A percentile compares a stretch with the other conserved stretches of the same genome.
Conservation (phyloP, 2,888 invertebrate species). For the Drosophila buzzatii region DNA sequence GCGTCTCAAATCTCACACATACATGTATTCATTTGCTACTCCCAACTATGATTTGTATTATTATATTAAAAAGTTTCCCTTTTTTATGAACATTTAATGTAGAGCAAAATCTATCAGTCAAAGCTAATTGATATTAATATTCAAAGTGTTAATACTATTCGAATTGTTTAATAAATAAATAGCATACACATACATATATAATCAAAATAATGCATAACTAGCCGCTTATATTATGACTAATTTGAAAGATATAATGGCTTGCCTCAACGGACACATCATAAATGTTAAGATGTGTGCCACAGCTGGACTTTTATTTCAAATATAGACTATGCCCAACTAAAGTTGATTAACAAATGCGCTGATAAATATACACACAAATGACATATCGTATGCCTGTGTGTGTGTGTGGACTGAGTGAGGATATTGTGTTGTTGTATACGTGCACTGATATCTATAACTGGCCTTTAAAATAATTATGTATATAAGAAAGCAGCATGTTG, state of each 20-base stretch:
- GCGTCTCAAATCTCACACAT: conserved; percentile 68
- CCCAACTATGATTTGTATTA: conserved; percentile 51
- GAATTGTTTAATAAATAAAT: conserved; percentile 77
- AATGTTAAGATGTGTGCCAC: background rate
- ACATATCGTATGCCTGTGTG: background rate
- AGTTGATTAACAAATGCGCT: conserved; percentile 25
- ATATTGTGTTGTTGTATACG: background rate
- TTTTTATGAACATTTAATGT: conserved; percentile 28
- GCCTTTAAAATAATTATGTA: background rate
- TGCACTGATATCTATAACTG: conserved; percentile 3
- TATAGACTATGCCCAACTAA: conserved; percentile 1
- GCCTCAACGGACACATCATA: background rate
- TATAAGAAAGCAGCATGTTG: too few species aligned
- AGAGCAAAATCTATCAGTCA: conserved; percentile 66
- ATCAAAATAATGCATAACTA: background rate
- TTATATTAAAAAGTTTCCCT: conserved; percentile 34
- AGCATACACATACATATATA: conserved; percentile 54
- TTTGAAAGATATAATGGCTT: background rate
- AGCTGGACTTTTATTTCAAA: background rate
- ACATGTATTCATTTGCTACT: conserved; percentile 37
- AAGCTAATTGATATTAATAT: conserved; percentile 67
- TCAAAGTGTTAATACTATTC: conserved; percentile 78
- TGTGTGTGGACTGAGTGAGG: background rate
- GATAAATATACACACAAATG: conserved; percentile 19
- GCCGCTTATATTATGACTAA: conserved; percentile 17